Base-by-base conservation (phyloP, 2,797 vertebrate species). In the Myotis daubentonii region DNA sequence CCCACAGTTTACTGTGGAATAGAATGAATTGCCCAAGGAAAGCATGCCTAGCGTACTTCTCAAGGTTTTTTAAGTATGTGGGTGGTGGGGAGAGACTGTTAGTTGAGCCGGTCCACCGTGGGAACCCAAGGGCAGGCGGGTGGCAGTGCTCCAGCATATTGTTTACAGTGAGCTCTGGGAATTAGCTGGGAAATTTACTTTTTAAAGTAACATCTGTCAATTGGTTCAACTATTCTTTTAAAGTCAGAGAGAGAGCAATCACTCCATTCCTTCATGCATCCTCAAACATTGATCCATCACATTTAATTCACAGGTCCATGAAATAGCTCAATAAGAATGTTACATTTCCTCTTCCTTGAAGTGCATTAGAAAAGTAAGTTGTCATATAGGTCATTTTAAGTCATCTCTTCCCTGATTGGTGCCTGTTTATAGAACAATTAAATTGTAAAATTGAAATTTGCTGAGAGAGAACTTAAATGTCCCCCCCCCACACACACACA, bases 391-490 rank as follows among this genome's bases (percentile, higher is more conserved):
- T 57, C 8, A 2, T 79, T 81, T 51, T 30, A 89, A 85, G 47
- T 89, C 25, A 70, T 65, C 47, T 17, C 25, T 57, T 72, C n/a
- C 10, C n/a, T 89, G 66, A 57, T 51, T 66, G 55, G 66, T 89
- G 25, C n/a, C 66, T 87, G 23, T 30, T 72, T 85, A 85, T 89
- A 91, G 49, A 87, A 55, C 49, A 91, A 49, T 55, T 82, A 51
- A 36, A 75, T 93, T 75, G 9, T 82, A 30, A 55, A 36, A 72
- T n/a, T 80, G 74, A 74, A 55, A 74, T 86, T 65, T 86, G 36
- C 66, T 66, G 53, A 81, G 70, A 15, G 44, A 28, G 36, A 90
- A 74, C 55, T 90, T 55, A 33, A 30, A 44, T 89, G 5, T 60
- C 60, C 33, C 62, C 33, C 15, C 6, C 6, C 20, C 8, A 8